Percentiles rank a stretch among this genome's conserved stretches.
Evolutionary conservation across 2,797 vertebrate genomes (phyloP).

Genomic region (Rhinoraja longicauda): DNA sequence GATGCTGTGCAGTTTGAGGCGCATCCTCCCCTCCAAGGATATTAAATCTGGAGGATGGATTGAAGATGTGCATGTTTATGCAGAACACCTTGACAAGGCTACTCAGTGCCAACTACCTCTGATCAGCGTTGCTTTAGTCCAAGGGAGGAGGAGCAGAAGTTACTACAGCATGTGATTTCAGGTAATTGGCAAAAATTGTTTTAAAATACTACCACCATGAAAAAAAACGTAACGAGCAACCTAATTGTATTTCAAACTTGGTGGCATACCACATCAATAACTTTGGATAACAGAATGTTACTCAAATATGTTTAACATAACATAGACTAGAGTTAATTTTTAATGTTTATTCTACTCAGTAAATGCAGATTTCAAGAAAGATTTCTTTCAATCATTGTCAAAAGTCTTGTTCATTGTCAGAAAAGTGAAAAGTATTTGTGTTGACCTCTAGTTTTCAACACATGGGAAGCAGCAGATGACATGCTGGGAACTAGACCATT

Average conservation of each 20-base stretch:
- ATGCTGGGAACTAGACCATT: background rate
- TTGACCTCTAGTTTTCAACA: background rate
- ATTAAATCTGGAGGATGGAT: too few species aligned
- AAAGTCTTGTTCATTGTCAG: background rate
- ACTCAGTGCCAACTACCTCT: slow-evolving; percentile 76
- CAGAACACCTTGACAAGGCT: slow-evolving; percentile 83
- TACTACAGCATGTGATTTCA: slow-evolving; percentile 89
- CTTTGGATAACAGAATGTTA: background rate
- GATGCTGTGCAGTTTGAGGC: too few species aligned
- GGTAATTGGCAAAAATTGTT: slow-evolving; percentile 57
- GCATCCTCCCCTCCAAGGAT: too few species aligned
- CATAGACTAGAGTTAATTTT: background rate
- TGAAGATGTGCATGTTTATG: slow-evolving; percentile 94
- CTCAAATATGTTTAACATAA: background rate
- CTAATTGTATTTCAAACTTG: background rate
- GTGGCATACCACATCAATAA: background rate
- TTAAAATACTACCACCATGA: too few species aligned
- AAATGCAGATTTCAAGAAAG: background rate
- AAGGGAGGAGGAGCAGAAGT: slow-evolving; percentile 93
- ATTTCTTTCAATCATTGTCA: background rate
- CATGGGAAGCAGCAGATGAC: background rate
- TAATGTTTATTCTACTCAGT: background rate
- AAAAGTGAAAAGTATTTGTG: background rate
- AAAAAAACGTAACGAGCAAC: too few species aligned
- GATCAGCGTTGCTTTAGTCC: slow-evolving; percentile 82